Base-by-base conservation (phyloP, 2,797 vertebrate species). In the Takifugu ocellatus region DNA sequence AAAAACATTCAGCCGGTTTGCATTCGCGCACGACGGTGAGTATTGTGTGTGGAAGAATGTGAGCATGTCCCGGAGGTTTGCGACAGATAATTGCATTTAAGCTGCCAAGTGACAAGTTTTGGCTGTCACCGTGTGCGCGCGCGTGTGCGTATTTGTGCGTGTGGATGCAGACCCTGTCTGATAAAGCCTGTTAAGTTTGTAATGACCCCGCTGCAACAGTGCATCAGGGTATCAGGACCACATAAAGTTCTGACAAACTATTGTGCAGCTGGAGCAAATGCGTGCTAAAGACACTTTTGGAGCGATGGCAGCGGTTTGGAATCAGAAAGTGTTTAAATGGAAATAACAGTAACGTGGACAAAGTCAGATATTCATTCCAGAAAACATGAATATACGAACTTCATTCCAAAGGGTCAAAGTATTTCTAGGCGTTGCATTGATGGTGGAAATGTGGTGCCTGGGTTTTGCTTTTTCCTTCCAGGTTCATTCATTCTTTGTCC, bases 21-120 rank as follows among this genome's bases (percentile, higher is more conserved):
- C 43, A 25, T 61, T 65, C 68, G 75, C 59, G 58, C 56, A 63
- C 56, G 48, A 79, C 77, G 84, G 88, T 90, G 74, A 90, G 88
- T 86, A 75, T 50, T 63, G 25, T 48, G 54, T 62, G 7, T 56
- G 16, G 24, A 51, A 50, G 49, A 49, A 49, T 63, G 55, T 10
- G 26, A 63, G 74, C 60, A 55, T 48, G 49, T 56, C 17, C 11
- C n/a, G 31, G 11, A 25, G 25, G 46, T 58, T 68, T 42, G 29
- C 56, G 56, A 54, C 16, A 60, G 21, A 33, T 51, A 16, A 21
- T 53, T 31, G 33, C 48, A 53, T 46, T 46, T 2, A 2, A 46
- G 44, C 6, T 21, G 44, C 44, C 2, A 21, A 46, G 15, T 75
- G 78, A 72, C 74, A 87, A 85, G 78, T 89, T 21, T 87, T 53